These are phyloP conservation scores for Melinopterus prodromus DNA, from an alignment of 2,888 invertebrate genomes.

Conservation along the genomic window DNA sequence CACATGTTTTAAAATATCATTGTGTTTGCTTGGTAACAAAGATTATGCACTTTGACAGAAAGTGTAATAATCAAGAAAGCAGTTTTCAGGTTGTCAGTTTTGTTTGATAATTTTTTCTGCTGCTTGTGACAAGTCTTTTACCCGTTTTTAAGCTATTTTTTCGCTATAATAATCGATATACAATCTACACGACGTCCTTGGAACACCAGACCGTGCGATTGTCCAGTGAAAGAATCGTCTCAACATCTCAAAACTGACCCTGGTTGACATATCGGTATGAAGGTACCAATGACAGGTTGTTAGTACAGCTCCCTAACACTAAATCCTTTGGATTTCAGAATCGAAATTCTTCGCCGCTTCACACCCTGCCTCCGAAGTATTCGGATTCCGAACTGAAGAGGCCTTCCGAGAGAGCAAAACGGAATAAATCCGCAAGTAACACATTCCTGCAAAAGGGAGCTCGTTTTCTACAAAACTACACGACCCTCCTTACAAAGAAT, in stretches of 20 bases:
- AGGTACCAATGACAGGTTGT: constrained; percentile 44
- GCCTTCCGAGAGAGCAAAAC: constrained; percentile 19
- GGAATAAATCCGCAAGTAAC: constrained; percentile 32
- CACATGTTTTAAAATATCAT: not conserved
- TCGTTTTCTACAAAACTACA: constrained; percentile 44
- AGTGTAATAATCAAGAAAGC: not conserved
- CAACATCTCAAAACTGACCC: constrained; percentile 19
- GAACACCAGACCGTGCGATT: constrained; percentile 4
- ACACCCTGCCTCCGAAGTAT: constrained; percentile 35
- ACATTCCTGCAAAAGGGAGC: constrained; percentile 45
- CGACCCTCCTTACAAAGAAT: constrained; percentile 41
- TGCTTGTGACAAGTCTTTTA: constrained; percentile 8
- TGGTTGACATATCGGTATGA: constrained; percentile 46
- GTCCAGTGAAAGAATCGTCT: not conserved
- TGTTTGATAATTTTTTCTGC: constrained; percentile 38
- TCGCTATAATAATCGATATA: not conserved
- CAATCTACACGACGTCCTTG: not conserved
- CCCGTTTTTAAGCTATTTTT: constrained; percentile 10
- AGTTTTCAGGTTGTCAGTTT: constrained; percentile 22
- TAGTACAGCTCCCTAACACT: constrained; percentile 33
- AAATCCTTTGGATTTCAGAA: constrained; percentile 39
- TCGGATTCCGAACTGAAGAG: constrained; percentile 37
- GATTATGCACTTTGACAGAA: not conserved
- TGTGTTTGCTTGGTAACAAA: not conserved
- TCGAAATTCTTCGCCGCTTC: constrained; percentile 37